Conservation (phyloP, 1,140 invertebrate genomes). For the Trichonephila clavipes region DNA sequence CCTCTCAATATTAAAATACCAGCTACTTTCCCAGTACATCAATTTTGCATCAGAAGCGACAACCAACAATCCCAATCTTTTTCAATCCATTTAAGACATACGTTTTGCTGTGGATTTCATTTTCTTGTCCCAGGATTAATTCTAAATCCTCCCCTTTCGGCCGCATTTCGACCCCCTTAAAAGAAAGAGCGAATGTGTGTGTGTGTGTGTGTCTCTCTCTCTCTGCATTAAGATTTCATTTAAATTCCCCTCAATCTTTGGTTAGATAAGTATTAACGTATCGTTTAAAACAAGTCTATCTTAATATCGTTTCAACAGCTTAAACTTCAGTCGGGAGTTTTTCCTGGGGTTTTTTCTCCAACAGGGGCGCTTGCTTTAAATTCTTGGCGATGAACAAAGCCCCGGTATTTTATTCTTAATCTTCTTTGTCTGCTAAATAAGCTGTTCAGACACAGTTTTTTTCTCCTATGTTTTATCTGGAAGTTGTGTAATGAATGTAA, state of each 20-base stretch:
- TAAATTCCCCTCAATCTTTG: slow-evolving; percentile 64
- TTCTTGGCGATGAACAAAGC: background rate
- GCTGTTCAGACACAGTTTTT: slow-evolving; percentile 30
- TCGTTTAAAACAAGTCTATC: slow-evolving; percentile 46
- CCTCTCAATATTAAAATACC: background rate
- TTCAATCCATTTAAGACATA: slow-evolving; percentile 5
- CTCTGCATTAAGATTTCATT: slow-evolving; percentile 62
- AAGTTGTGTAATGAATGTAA: background rate
- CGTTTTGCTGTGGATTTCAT: background rate
- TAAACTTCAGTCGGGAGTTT: background rate
- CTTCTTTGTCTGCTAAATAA: slow-evolving; percentile 56
- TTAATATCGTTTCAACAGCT: slow-evolving; percentile 57
- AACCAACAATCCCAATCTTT: background rate
- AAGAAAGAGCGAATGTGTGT: background rate
- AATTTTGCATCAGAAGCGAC: background rate
- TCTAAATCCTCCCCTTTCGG: slow-evolving; percentile 16
- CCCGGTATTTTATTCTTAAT: slow-evolving; percentile 30
- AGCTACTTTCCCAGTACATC: background rate
- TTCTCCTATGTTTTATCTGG: background rate
- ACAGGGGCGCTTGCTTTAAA: background rate
- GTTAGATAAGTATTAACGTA: slow-evolving; percentile 47
- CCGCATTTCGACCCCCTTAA: slow-evolving; percentile 36
- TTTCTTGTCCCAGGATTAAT: slow-evolving; percentile 62
- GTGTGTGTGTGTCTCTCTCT: too few species aligned
- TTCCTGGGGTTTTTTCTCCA: background rate